Base-by-base conservation (phyloP, 2,113 vertebrate species). In the Triplophysa rosa region DNA sequence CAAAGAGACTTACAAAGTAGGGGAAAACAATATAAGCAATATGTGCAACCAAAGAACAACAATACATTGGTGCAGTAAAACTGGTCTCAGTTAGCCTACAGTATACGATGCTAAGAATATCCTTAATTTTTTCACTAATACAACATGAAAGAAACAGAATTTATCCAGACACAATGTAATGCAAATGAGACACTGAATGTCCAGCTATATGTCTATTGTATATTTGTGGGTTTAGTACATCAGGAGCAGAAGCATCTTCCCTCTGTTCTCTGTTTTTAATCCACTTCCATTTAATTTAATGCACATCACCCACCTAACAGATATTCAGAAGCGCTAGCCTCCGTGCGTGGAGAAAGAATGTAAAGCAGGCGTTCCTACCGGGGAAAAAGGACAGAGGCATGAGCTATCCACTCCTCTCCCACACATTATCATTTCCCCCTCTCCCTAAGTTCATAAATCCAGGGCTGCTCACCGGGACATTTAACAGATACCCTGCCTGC, bases 371-470 rank as follows among this genome's bases (percentile, higher is more conserved):
- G 69, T 75, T 79, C n/a, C 33, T 59, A 70, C 67, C 33, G 67
- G 45, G 26, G 37, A 47, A 63, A 72, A 40, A 73, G 40, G 69
- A 84, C 67, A 81, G 65, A 81, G 67, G 82, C 82, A 84, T 81
- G 79, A 81, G 75, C 79, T 73, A 62, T 84, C 77, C 65, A 74
- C 80, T 84, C 58, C 42, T 67, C 67, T 79, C 73, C 42, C 65
- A 74, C 71, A 72, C 47, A 40, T 75, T 80, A 82, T 82, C 81
- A 77, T 85, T 80, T 85, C 77, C 71, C 76, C 52, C 70, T 83
- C 77, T 86, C 64, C 78, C 80, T 71, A 54, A 71, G 75, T 86
- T 86, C 81, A 88, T 89, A 89, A 88, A 89, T 88, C 84, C 84
- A 86, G 77, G 58, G 63, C 87, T 83, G 84, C 78, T 84, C 77